These are phyloP conservation scores for Ephydatia muelleri DNA, from an alignment of 37 sponge, comb jelly and placozoan species.

Conservation along the genomic window DNA sequence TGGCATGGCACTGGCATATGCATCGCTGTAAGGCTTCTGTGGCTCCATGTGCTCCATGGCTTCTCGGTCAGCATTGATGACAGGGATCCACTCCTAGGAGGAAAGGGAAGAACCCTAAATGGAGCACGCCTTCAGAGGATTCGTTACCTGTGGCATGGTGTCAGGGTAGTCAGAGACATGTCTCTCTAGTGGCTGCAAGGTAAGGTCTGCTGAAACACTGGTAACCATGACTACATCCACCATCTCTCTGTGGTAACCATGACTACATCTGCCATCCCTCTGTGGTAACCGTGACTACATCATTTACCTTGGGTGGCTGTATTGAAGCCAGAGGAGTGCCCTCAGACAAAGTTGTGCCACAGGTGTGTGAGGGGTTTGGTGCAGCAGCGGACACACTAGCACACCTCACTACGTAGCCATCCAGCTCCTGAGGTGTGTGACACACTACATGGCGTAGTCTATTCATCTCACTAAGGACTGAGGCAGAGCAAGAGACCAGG, in stretches of 20 bases:
- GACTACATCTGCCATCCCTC: not conserved
- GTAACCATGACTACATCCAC: not conserved
- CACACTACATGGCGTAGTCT: not conserved
- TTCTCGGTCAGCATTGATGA: conserved; percentile 33
- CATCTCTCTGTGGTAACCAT: too few species aligned
- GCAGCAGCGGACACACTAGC: not conserved
- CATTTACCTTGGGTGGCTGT: conserved; percentile 5
- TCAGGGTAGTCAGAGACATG: not conserved
- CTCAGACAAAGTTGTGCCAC: not conserved
- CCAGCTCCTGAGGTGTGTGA: conserved; percentile 28
- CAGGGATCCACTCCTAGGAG: conserved; percentile 50
- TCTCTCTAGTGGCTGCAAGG: not conserved
- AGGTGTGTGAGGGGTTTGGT: not conserved
- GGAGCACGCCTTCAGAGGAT: not conserved
- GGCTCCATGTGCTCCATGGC: not conserved
- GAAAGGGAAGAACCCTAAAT: not conserved
- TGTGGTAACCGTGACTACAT: not conserved
- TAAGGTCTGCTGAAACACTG: not conserved
- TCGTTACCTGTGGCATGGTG: conserved; percentile 28
- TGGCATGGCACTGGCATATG: conserved; percentile 66
- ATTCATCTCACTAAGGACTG: conserved; percentile 28
- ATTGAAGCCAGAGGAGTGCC: not conserved
- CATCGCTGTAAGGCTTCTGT: conserved; percentile 52
- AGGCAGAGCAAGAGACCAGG: conserved; percentile 16
- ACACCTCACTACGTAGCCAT: conserved; percentile 19